Conservation (phyloP, 2,888 invertebrate species). For the Asteroscopus sphinx region DNA sequence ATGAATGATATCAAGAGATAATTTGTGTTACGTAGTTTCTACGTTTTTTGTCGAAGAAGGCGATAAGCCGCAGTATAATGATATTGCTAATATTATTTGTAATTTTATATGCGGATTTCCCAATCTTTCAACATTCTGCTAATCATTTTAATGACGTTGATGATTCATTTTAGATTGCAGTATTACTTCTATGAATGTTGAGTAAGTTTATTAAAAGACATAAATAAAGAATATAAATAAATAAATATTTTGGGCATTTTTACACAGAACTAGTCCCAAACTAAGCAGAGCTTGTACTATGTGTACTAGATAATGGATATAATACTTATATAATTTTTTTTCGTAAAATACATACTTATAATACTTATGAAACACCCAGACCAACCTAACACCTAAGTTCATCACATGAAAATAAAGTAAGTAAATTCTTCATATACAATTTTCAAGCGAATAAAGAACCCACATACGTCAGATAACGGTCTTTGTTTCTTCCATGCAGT, state of each 20-base stretch:
- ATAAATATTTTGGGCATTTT: too few species aligned
- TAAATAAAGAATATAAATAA: too few species aligned
- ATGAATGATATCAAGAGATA: conserved; percentile 49
- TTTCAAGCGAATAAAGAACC: conserved; percentile 4
- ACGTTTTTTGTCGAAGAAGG: conserved; percentile 36
- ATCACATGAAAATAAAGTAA: too few species aligned
- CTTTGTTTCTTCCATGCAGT: not conserved
- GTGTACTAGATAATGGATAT: too few species aligned
- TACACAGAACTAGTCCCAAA: too few species aligned
- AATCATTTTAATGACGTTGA: conserved; percentile 2
- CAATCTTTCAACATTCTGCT: conserved; percentile 3
- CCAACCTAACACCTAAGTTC: too few species aligned
- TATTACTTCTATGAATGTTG: conserved; percentile 3
- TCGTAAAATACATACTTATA: too few species aligned
- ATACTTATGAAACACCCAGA: too few species aligned
- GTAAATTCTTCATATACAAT: too few species aligned
- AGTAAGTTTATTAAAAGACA: not conserved
- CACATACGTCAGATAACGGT: not conserved
- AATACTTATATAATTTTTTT: too few species aligned
- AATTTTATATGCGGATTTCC: conserved; percentile 24
- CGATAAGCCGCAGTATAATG: conserved; percentile 22
- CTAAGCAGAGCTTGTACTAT: too few species aligned
- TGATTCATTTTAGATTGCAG: conserved; percentile 19
- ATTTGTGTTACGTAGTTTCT: conserved; percentile 45
- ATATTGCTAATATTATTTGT: conserved; percentile 19